Evolutionary conservation across 2,113 vertebrate species (phyloP).

Genomic region (Mastomys natalensis): DNA sequence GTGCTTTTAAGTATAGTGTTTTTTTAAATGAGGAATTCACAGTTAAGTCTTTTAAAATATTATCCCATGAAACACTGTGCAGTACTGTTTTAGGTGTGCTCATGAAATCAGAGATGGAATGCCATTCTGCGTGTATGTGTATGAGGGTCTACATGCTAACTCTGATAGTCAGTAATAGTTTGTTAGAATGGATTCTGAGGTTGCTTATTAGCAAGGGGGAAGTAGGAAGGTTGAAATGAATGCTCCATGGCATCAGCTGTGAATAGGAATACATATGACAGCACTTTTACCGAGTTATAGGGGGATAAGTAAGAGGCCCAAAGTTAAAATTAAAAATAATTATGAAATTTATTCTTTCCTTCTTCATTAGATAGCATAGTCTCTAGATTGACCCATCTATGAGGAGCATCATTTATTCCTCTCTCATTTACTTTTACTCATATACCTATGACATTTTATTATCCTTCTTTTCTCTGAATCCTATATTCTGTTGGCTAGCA

Average conservation of each 20-base stretch:
- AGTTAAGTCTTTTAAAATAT: conserved; percentile 18
- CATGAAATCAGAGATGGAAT: not conserved
- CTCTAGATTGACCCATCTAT: not conserved
- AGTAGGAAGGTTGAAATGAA: not conserved
- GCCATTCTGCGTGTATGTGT: not conserved
- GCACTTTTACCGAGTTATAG: not conserved
- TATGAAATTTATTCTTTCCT: not conserved
- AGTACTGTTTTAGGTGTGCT: not conserved
- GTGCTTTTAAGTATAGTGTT: not conserved
- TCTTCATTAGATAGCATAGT: not conserved
- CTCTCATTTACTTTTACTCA: not conserved
- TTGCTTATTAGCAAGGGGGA: not conserved
- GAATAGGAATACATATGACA: not conserved
- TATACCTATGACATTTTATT: not conserved
- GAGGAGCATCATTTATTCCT: not conserved
- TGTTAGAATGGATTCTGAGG: not conserved
- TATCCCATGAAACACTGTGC: not conserved
- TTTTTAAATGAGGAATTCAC: not conserved
- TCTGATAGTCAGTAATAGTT: conserved; percentile 10
- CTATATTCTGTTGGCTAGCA: not conserved
- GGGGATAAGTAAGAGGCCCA: not conserved
- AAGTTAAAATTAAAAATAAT: conserved; percentile 17
- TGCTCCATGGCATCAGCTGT: not conserved
- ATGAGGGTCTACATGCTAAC: not conserved
- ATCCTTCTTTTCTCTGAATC: not conserved